Evolutionary conservation across 2,113 vertebrate genomes (phyloP).

Genomic region (Microtus pennsylvanicus): DNA sequence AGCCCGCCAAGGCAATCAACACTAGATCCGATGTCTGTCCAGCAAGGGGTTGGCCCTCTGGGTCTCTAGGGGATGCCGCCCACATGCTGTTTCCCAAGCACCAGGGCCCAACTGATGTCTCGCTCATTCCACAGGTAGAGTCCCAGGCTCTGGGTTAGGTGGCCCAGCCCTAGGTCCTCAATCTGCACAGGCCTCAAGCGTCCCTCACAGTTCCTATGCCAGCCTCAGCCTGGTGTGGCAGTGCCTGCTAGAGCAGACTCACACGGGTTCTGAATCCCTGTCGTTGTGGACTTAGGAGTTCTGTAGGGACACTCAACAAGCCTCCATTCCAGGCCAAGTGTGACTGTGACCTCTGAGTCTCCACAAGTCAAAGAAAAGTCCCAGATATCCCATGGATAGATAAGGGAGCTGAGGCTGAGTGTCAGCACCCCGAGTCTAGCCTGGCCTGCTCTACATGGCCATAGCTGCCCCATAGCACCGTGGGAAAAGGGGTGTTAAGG

Average conservation of each 20-base stretch:
- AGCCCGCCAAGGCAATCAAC: too few species aligned
- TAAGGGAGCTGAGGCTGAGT: neutral
- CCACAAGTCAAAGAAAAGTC: neutral
- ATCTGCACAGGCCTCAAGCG: neutral
- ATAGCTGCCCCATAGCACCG: neutral
- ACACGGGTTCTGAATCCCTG: neutral
- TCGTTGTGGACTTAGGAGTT: neutral
- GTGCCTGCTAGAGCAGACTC: too few species aligned
- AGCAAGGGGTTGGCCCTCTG: neutral
- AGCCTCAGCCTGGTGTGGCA: rapidly evolving
- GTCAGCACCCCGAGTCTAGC: neutral
- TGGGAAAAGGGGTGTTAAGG: neutral
- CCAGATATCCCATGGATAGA: rapidly evolving
- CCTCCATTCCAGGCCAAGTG: neutral
- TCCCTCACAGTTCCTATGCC: neutral
- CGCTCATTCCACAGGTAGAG: neutral
- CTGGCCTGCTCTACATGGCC: neutral
- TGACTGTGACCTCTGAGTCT: neutral
- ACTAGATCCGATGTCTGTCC: neutral
- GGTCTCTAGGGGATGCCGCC: neutral
- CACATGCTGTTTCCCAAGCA: too few species aligned
- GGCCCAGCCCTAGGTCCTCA: neutral
- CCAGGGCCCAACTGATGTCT: rapidly evolving
- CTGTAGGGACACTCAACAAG: neutral
- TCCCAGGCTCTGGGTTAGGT: neutral